Evolutionary conservation across 2,888 invertebrate species (phyloP).

Genomic region (Diarsia rubi): DNA sequence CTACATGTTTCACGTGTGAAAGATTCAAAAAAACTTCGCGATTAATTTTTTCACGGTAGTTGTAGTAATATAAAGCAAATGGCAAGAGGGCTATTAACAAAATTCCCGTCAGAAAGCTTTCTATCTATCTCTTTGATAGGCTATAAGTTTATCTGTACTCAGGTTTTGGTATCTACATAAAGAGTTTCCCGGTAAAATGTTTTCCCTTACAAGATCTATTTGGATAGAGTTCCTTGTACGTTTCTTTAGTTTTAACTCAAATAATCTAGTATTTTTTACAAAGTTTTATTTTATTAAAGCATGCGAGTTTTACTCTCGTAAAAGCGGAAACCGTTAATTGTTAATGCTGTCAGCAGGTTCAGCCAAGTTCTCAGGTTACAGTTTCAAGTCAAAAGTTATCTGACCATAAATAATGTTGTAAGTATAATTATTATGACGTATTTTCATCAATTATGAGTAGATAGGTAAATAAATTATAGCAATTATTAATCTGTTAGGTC

Average conservation of each 20-base stretch:
- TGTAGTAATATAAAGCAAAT: neutral
- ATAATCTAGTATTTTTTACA: neutral
- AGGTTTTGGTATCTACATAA: neutral
- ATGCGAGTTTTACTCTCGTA: slow-evolving; percentile 3
- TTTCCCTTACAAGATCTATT: neutral
- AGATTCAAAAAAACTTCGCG: slow-evolving; percentile 1
- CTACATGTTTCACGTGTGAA: neutral
- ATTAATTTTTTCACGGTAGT: neutral
- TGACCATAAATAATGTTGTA: slow-evolving; percentile 37
- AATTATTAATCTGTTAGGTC: slow-evolving; percentile 38
- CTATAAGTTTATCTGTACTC: slow-evolving; percentile 6
- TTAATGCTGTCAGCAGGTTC: slow-evolving; percentile 40
- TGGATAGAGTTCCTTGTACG: neutral
- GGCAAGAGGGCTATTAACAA: neutral
- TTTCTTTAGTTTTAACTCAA: neutral
- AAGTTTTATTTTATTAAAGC: neutral
- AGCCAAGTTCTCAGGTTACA: slow-evolving; percentile 44
- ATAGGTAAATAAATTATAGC: slow-evolving; percentile 40
- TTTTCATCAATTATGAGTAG: slow-evolving; percentile 24
- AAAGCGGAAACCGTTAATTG: slow-evolving; percentile 39
- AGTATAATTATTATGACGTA: slow-evolving; percentile 47
- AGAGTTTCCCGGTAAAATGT: slow-evolving; percentile 1
- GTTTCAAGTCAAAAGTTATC: slow-evolving; percentile 54
- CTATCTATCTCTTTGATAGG: neutral
- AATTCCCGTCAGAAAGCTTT: neutral